Base-by-base conservation (phyloP, 1,140 invertebrate species). In the Hormaphis cornu region DNA sequence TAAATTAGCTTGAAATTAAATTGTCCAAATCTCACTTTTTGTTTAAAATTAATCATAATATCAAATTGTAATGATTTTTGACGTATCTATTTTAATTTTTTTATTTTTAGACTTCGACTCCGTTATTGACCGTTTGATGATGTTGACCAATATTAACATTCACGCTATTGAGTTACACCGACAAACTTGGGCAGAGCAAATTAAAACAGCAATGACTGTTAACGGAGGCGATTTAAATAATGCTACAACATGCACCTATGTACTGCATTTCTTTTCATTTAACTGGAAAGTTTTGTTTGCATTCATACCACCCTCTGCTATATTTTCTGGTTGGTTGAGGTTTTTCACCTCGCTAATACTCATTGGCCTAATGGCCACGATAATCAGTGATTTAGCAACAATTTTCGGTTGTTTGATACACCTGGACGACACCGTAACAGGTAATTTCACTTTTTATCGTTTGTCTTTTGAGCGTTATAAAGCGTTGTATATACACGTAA, bases 251-350 rank as follows among this genome's bases (percentile, higher is more conserved):
- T 40, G 80, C 26, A 95, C 98, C 80, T 99, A 99, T 80, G 83
- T 98, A 30, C 87, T 98, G 83, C 97, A 99, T 79, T 92, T 93
- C 75, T 79, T 99, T 46, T 97, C 95, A 9, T 84, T 99, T 52
- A 96, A 97, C 78, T 99, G 97, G 97, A 99, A 99, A 81, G 82
- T 84, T 14, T 74, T 85, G 8, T 86, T 86, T 73, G 78, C 84
- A 4, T 73, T 83, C 12, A 78, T 86, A 12, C 85, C 85, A 8
- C 85, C 85, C 3, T 77, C 83, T 3, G 76, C 75, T 14, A 76
- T 85, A 22, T 78, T 79, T 58, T 83, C 83, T 33, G 85, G 85
- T 2, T 87, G 84, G 84, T 70, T 85, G 16, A 82, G 83, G 54
- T 87, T 87, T 76, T 73, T 83, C 53, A 75, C 81, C 4, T 83